Base-by-base conservation (phyloP, 2,888 invertebrate species). In the Adela reaumurella region DNA sequence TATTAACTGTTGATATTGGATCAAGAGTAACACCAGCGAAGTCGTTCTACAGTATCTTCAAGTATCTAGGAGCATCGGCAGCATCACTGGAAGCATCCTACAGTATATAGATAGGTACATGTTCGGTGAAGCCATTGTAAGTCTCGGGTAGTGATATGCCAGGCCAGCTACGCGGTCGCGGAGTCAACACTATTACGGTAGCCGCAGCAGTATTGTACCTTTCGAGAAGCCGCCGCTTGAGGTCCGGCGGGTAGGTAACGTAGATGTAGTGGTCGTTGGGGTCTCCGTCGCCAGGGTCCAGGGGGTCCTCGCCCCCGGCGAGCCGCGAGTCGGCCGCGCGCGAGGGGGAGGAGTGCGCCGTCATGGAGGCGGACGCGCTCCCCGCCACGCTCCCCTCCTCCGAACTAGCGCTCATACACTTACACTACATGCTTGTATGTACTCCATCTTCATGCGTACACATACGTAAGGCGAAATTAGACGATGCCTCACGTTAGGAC, bases 211-310 rank as follows among this genome's bases (percentile, higher is more conserved):
- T 58, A 50, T 64, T 70, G 66, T 83, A 89, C 89, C 89, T 89
- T 79, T 92, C 92, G 58, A 92, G 81, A 60, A 92, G 83, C 55
- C 92, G 81, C 60, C 91, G 84, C 70, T 92, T 92, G 54, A 92
- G 81, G 70, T 92, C 92, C 41, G 91, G 91, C 57, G 92, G 92
- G 81, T 92, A 92, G 48, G 90, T 89, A 58, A 92, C 92, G 71
- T 92, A 92, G 62, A 92, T 92, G 69, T 92, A 92, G 66, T 89
- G 88, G 69, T 88, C 88, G 66, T 87, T 87, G 62, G 83, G 82
- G 51, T 83, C 83, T 2, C 65, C 63, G 56, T 76, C 77, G 2
- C 76, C 77, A 35, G 52, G 54, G 53, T 78, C 78, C 19, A 72
- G 56, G 52, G 70, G 52, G 6, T 66, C 68, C 50, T 77, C 76